phyloP scores from a whole-genome alignment of 2,113 vertebrate species.

The Ivindomyrus marchei region DNA sequence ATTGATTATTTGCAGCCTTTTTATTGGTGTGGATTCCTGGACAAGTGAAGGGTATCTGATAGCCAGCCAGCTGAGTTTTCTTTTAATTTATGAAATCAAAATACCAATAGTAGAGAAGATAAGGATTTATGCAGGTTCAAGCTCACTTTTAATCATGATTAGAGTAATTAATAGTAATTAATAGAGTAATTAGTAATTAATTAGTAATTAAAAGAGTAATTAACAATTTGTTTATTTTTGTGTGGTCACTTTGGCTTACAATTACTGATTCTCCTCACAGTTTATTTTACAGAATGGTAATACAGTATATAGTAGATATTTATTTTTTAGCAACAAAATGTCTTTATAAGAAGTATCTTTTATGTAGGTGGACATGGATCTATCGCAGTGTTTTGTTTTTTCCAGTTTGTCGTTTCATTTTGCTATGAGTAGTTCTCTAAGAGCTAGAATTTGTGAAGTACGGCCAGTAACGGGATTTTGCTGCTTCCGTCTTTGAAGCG shows the following conservation, averaged over 20 bases:
- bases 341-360: not conserved
- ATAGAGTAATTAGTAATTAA: not conserved
- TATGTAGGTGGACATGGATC: not conserved
- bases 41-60: not conserved
- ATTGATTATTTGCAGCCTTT: not conserved
- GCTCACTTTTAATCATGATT: not conserved
- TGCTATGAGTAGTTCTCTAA: not conserved
- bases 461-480: not conserved
- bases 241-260: not conserved
- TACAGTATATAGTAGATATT: not conserved
- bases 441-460: not conserved
- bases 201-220: not conserved
- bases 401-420: not conserved
- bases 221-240: not conserved
- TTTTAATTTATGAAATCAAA: not conserved
- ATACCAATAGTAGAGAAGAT: not conserved
- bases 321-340: not conserved
- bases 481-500: conserved; percentile 13
- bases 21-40: not conserved
- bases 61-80: not conserved
- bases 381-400: not conserved
- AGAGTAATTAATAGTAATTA: not conserved
- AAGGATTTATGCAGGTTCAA: not conserved
- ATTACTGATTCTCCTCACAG: not conserved
- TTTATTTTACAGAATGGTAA: not conserved